Evolutionary conservation across 1,140 invertebrate species (phyloP), one percentile per base, ranked within the genome.

Genomic region (Portunus trituberculatus): DNA sequence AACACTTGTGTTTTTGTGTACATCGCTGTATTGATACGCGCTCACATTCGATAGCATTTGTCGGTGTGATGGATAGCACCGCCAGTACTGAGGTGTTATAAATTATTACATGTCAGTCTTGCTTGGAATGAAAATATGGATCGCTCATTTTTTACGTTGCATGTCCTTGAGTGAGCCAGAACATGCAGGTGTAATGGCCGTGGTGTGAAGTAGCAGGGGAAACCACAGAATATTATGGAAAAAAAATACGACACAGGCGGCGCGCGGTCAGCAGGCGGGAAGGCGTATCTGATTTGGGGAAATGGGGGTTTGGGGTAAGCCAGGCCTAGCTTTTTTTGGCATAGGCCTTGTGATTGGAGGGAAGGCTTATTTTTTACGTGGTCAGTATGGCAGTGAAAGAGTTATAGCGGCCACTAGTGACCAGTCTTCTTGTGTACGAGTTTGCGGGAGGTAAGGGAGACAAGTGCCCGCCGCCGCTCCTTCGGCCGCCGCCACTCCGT

Each of bases 271-370:
- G 67, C 82, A 16, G 32, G 76, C 39, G 39, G 48, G 84, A 76
- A 92, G 91, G 94, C 94, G 94, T 95, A 95, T 92, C 94, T 95
- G 94, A 95, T 95, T 95, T 88, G 59, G 48, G 91, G 94, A 59
- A 87, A 59, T 91, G 28, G 93, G 32, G 93, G 87, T 91, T 94
- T 90, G 52, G 59, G 93, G 87, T 89, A 59, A 39, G 90, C 29
- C 31, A 86, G 90, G 52, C 20, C 94, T 93, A 91, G 84, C 87
- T 95, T 87, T 92, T 25, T 91, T n/a, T 46, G 46, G 29, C 48
- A 88, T 92, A 95, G 94, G 94, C 94, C 94, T 95, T 89, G 91
- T 88, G 94, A 95, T 95, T 95, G 91, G 94, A 88, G 90, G 83
- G 46, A 88, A 91, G 94, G 83, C 76, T 95, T 88, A 25, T 92